Base-by-base conservation (phyloP, 2,113 vertebrate genomes). In the Acanthisitta chloris region DNA sequence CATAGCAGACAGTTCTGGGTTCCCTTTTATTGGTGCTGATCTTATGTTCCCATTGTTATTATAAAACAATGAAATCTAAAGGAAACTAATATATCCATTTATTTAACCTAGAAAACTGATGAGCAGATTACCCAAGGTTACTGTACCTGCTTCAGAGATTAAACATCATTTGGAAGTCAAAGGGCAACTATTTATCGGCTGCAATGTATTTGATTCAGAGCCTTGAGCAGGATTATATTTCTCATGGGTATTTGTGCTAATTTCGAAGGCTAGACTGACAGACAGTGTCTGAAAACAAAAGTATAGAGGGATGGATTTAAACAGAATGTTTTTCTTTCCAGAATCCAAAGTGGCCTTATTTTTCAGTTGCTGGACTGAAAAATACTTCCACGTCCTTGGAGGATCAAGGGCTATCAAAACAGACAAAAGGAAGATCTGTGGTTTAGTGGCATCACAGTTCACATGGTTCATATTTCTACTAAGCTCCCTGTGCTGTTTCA, bases 391-490 rank as follows among this genome's bases (percentile, higher is more conserved):
- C 20, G 40, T 96, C 81, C 84, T 95, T 69, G 89, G 86, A 94
- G 95, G 96, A 97, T 86, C 96, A 92, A 94, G 96, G 94, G 91
- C 96, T 97, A 97, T 95, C 95, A 93, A 98, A 98, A 98, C 97
- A 98, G 97, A 97, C 95, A 97, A 96, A 97, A 95, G 96, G 97
- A 97, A 97, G 95, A 97, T 91, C 82, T 91, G 90, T 88, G 94
- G 96, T 93, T 96, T 96, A 92, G 81, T 92, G 82, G 86, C 92
- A 96, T 96, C 94, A 40, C 43, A 91, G 84, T 91, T 96, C 98
- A 98, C 97, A 97, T 98, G 98, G 97, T 98, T 98, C 72, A 17
- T 94, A 97, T 98, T 98, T 97, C 91, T 72, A 10, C 91, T 98
- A 98, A 98, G 97, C 98, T 96, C 70, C 31, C 88, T 92, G 73